phyloP scores from a whole-genome alignment of 2,888 invertebrate species.

The Sialis lutaria region DNA sequence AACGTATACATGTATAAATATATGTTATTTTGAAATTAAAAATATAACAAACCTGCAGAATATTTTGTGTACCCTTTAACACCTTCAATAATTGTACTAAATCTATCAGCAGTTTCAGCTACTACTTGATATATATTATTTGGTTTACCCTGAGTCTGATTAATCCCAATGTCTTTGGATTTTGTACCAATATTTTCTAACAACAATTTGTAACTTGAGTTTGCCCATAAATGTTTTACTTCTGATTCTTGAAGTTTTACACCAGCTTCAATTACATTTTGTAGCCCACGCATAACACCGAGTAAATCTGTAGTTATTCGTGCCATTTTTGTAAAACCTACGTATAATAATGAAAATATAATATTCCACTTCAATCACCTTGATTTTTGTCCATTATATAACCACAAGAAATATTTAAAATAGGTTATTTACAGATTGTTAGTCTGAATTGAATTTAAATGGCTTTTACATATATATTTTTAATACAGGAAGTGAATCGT shows the following conservation, averaged over 20 bases:
- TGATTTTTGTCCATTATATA: too few species aligned
- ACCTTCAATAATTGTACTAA: constrained; percentile 53
- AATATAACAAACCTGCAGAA: constrained; percentile 9
- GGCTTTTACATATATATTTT: too few species aligned
- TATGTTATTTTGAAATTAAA: background rate
- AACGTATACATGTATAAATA: background rate
- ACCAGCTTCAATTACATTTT: constrained; percentile 47
- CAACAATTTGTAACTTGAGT: constrained; percentile 45
- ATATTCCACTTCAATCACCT: too few species aligned
- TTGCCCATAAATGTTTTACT: constrained; percentile 42
- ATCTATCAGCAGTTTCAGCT: constrained; percentile 40
- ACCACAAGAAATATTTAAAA: too few species aligned
- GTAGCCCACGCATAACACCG: constrained; percentile 49
- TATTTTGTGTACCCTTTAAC: constrained; percentile 38
- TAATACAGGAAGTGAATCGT: too few species aligned
- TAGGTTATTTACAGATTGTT: too few species aligned
- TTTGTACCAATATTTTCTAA: constrained; percentile 17
- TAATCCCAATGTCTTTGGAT: constrained; percentile 14
- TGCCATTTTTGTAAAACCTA: background rate
- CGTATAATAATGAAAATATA: too few species aligned
- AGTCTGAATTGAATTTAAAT: too few species aligned
- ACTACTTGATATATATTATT: constrained; percentile 25
- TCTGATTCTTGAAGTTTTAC: constrained; percentile 44
- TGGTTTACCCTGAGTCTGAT: constrained; percentile 8
- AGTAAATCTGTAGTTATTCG: constrained; percentile 37